Conservation (phyloP, 1,140 invertebrate species). For the Polyergus mexicanus region DNA sequence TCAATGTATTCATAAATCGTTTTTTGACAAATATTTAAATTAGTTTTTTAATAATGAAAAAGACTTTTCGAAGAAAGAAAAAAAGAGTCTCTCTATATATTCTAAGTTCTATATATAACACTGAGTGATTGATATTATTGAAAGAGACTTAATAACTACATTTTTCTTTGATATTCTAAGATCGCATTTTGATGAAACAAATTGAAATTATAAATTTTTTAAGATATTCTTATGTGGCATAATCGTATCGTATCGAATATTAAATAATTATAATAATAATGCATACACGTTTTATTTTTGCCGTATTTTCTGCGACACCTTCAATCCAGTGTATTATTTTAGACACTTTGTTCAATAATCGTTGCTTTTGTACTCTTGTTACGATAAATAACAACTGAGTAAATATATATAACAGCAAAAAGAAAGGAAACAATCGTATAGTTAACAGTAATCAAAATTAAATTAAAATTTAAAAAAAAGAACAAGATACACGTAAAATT, state of each 20-base stretch:
- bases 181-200: background rate
- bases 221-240: slow-evolving; percentile 3
- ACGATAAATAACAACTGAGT: background rate
- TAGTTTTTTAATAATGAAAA: background rate
- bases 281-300: slow-evolving; percentile 25
- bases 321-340: background rate
- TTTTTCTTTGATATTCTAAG: background rate
- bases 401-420: slow-evolving; percentile 22
- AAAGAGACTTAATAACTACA: slow-evolving; percentile 29
- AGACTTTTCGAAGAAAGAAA: slow-evolving; percentile 45
- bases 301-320: background rate
- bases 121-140: slow-evolving; percentile 7
- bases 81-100: slow-evolving; percentile 2
- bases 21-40: slow-evolving; percentile 37
- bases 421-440: background rate
- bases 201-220: background rate
- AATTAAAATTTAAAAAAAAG: slow-evolving; percentile 17
- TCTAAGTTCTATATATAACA: slow-evolving; percentile 10
- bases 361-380: slow-evolving; percentile 31
- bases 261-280: slow-evolving; percentile 44
- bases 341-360: slow-evolving; percentile 26
- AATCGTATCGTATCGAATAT: background rate
- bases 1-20: slow-evolving; percentile 13
- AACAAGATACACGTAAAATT: background rate
- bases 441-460: slow-evolving; percentile 1